Base-by-base conservation (phyloP, 2,888 invertebrate genomes). In the Neria commutata region DNA sequence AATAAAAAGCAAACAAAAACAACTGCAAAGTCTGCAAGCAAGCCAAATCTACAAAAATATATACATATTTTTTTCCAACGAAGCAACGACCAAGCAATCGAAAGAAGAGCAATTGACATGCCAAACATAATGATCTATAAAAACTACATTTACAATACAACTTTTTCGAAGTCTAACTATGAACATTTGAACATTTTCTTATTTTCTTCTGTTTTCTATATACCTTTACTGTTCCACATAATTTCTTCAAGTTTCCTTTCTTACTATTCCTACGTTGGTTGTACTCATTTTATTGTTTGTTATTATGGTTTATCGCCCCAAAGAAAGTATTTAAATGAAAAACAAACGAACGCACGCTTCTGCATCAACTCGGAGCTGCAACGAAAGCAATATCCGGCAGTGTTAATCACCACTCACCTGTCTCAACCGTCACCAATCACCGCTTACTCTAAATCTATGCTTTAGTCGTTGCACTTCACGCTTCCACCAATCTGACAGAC, bases 321-420 rank as follows among this genome's bases (percentile, higher is more conserved):
- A 34, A 54, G n/a, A 55, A 57, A 60, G 66, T 66, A 70, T 69
- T 65, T 64, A 64, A 63, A 52, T 54, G 67, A 77, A 50, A 68
- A 67, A 64, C 67, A 73, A 74, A 54, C 37, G 16, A 72, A 72
- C 74, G 81, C 79, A 79, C 81, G 80, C 79, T 81, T 79, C 78
- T 79, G 81, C 80, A 75, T 78, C 72, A 69, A 69, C 67, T 65
- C 58, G 62, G 61, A 65, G 51, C 19, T 52, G 37, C 11, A 42
- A 21, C 16, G 40, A 55, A 47, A 56, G 42, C 6, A 37, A 37
- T n/a, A 67, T 60, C 40, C 26, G 21, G 48, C 54, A 48, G 54
- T 48, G 48, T 48, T 48, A 48, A 11, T 55, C 48, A 66, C 60
- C 58, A 47, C 23, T 60, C 47, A 48, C 47, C 37, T n/a, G n/a